A percentile compares a stretch with the other conserved stretches of the same genome.
phyloP scores from a whole-genome alignment of 2,797 vertebrate species.

The Bradypodion pumilum region DNA sequence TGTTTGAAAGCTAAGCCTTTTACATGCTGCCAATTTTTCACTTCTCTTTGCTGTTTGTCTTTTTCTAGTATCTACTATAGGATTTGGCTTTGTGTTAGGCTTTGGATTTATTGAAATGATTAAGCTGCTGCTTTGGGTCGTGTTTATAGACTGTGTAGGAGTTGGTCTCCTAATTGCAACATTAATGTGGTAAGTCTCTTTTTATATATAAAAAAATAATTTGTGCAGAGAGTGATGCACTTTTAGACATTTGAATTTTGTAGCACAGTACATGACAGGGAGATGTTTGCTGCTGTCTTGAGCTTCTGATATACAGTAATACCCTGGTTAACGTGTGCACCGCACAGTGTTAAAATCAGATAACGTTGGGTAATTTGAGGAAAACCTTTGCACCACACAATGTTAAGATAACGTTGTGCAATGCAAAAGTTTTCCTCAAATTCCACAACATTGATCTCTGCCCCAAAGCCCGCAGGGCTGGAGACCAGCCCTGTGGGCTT shows the following conservation, averaged over 20 bases:
- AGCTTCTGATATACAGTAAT: too few species aligned
- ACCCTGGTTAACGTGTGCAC: too few species aligned
- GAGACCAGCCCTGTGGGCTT: too few species aligned
- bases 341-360: too few species aligned
- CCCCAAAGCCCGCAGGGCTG: too few species aligned
- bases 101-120: constrained; percentile 91
- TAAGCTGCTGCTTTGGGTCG: constrained; percentile 96
- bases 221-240: neutral
- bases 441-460: too few species aligned
- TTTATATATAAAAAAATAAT: neutral
- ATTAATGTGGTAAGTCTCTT: constrained; percentile 91
- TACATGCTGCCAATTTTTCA: neutral
- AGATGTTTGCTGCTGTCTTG: too few species aligned
- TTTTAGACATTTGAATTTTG: neutral
- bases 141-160: constrained; percentile 95
- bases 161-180: constrained; percentile 96
- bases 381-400: too few species aligned
- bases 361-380: too few species aligned
- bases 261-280: neutral
- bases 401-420: too few species aligned
- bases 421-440: too few species aligned
- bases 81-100: constrained; percentile 93
- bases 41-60: neutral
- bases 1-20: neutral
- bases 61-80: constrained; percentile 89